Conservation (phyloP, 2,888 invertebrate genomes). For the Luperina testacea region DNA sequence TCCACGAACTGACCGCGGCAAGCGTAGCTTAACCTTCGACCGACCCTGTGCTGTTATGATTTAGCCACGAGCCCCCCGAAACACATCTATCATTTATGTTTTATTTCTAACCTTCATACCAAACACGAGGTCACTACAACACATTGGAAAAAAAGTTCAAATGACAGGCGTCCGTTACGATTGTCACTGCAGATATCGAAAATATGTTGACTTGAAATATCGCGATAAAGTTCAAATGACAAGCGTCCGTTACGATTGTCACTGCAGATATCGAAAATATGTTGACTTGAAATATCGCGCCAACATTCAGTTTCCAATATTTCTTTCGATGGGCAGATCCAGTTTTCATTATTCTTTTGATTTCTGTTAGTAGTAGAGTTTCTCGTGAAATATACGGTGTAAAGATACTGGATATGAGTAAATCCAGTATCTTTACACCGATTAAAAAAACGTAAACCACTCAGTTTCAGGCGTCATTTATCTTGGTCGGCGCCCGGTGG, state of each 20-base stretch:
- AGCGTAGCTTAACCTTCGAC: background rate
- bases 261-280: slow-evolving; percentile 14
- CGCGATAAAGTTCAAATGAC: background rate
- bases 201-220: background rate
- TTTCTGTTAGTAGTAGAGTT: background rate
- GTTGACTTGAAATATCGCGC: slow-evolving; percentile 1
- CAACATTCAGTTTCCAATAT: background rate
- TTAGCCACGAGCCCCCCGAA: background rate
- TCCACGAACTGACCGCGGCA: background rate
- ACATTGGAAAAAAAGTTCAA: background rate
- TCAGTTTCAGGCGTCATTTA: background rate
- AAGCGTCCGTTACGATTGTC: background rate
- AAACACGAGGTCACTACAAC: background rate
- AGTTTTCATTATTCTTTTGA: slow-evolving; percentile 1
- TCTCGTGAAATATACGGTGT: background rate
- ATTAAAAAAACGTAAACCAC: too few relatives aligned
- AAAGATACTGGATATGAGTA: too few relatives aligned
- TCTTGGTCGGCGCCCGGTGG: background rate
- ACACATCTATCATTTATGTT: background rate
- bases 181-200: slow-evolving; percentile 10
- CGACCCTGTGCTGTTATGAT: background rate
- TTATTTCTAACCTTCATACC: slow-evolving; percentile 10
- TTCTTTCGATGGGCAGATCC: background rate
- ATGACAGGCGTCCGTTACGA: slow-evolving; percentile 10
- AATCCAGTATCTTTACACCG: too few relatives aligned